phyloP scores from a whole-genome alignment of 1,140 invertebrate genomes.

The Drosophila quadrilineata region DNA sequence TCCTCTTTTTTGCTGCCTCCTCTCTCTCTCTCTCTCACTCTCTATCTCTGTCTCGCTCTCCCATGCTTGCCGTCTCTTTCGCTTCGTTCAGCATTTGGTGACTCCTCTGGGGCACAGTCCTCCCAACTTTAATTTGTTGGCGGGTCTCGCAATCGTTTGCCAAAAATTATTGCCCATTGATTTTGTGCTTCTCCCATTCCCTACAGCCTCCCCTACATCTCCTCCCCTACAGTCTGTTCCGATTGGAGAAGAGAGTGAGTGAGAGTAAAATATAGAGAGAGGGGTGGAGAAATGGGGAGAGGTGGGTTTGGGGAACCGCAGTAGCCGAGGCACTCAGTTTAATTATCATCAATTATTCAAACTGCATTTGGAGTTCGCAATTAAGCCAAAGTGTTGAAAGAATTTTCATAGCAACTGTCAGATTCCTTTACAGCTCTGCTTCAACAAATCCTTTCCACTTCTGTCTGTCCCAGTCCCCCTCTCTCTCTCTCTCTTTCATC shows the following conservation, averaged over 20 bases:
- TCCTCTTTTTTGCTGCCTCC: slow-evolving; percentile 1
- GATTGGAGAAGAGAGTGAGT: no score
- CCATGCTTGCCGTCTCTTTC: neutral
- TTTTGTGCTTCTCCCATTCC: slow-evolving; percentile 45
- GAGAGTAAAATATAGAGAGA: neutral
- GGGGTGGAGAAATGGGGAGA: neutral
- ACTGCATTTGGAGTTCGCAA: slow-evolving; percentile 75
- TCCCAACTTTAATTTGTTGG: slow-evolving; percentile 28
- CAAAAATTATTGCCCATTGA: slow-evolving; percentile 80
- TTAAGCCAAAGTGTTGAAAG: slow-evolving; percentile 43
- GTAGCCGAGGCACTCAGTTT: slow-evolving; percentile 48
- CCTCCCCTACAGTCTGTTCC: no score
- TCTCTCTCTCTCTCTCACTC: neutral
- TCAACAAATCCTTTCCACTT: slow-evolving; percentile 25
- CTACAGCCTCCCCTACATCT: slow-evolving; percentile 1
- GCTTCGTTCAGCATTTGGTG: neutral
- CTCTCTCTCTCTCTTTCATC: neutral
- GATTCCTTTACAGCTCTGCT: slow-evolving; percentile 1
- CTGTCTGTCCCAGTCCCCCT: slow-evolving; percentile 13
- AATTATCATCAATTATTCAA: slow-evolving; percentile 81
- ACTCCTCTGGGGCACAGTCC: neutral
- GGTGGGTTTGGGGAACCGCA: slow-evolving; percentile 18
- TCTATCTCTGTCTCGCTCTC: no score
- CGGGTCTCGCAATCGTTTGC: slow-evolving; percentile 59
- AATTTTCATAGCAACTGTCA: slow-evolving; percentile 9